These are phyloP conservation scores for Capromys pilorides DNA, from an alignment of 2,797 vertebrate genomes.

Conservation along the genomic window DNA sequence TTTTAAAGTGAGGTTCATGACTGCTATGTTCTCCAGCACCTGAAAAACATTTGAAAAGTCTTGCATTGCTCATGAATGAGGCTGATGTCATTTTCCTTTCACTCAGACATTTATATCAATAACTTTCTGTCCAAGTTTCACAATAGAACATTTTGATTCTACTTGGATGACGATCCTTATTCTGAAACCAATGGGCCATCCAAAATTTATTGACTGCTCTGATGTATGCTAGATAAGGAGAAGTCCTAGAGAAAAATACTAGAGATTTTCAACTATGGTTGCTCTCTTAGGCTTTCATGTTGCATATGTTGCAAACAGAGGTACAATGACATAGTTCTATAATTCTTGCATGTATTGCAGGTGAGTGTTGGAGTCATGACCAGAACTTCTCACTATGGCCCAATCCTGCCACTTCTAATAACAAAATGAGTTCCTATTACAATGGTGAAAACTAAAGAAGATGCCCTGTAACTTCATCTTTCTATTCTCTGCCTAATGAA, in stretches of 20 bases:
- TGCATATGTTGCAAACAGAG: background rate
- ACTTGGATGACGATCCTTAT: slow-evolving; percentile 45
- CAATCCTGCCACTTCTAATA: too few relatives aligned
- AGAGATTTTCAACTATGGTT: background rate
- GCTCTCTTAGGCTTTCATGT: background rate
- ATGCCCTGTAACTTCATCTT: too few relatives aligned
- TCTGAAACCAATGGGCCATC: slow-evolving; percentile 55
- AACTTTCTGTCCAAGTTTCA: slow-evolving; percentile 49
- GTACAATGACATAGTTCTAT: background rate
- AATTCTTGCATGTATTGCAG: background rate
- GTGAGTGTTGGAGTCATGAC: too few relatives aligned
- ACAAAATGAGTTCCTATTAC: too few relatives aligned
- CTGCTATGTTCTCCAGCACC: background rate
- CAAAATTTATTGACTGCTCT: slow-evolving; percentile 47
- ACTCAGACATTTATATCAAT: slow-evolving; percentile 29
- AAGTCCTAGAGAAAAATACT: slow-evolving; percentile 12
- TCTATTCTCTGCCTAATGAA: too few relatives aligned
- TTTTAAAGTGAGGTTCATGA: background rate
- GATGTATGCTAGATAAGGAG: background rate
- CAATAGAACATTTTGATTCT: slow-evolving; percentile 59
- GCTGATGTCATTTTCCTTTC: slow-evolving; percentile 42
- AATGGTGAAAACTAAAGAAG: too few relatives aligned
- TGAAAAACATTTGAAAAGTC: background rate
- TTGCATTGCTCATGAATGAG: background rate
- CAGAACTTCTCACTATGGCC: too few relatives aligned